Conservation (phyloP, 2,113 vertebrate species). For the Lutjanus erythropterus region DNA sequence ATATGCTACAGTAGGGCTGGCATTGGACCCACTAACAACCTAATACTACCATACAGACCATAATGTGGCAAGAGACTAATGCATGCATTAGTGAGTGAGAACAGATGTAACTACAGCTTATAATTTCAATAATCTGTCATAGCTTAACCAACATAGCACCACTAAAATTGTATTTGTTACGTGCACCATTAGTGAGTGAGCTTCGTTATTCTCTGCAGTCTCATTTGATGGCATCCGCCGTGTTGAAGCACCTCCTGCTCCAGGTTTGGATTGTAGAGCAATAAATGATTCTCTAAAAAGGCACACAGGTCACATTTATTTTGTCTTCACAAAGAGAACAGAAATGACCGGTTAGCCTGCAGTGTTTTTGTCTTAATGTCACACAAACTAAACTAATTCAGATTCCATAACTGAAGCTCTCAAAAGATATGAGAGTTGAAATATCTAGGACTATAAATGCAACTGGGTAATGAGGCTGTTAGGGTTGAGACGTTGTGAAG, state of each 20-base stretch:
- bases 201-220: conserved; percentile 39
- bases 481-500: no score
- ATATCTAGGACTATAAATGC: conserved; percentile 18
- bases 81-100: conserved; percentile 38
- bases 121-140: conserved; percentile 26
- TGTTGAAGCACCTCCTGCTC: conserved; percentile 39
- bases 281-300: conserved; percentile 58
- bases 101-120: conserved; percentile 27
- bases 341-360: conserved; percentile 29
- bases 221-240: conserved; percentile 31
- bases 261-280: conserved; percentile 40
- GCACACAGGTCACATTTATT: conserved; percentile 65
- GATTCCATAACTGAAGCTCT: conserved; percentile 30
- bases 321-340: conserved; percentile 37
- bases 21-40: conserved; percentile 46
- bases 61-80: conserved; percentile 26
- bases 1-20: conserved; percentile 45
- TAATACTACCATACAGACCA: conserved; percentile 19
- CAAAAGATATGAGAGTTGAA: conserved; percentile 13
- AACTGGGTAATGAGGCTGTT: background rate
- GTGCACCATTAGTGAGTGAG: conserved; percentile 58
- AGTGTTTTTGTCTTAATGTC: conserved; percentile 17
- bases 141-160: conserved; percentile 56
- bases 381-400: conserved; percentile 15
- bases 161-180: conserved; percentile 17